Conservation (phyloP, 2,888 invertebrate species). For the Eupeodes luniger region DNA sequence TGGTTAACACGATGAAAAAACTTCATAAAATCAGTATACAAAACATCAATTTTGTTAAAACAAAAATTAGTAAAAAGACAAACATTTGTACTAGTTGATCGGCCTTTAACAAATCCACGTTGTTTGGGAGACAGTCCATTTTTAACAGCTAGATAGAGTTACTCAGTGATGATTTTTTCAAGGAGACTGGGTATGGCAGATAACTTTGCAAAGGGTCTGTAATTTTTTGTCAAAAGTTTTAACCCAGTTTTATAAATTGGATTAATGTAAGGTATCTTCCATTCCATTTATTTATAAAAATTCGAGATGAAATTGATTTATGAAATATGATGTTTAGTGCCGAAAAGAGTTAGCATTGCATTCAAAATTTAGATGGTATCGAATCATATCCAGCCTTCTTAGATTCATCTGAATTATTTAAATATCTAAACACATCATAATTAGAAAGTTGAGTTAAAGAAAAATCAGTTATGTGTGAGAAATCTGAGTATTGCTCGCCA, state of each 20-base stretch:
- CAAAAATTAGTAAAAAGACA: not conserved
- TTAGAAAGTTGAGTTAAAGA: not conserved
- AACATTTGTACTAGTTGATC: not conserved
- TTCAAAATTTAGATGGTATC: not conserved
- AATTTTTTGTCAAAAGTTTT: not conserved
- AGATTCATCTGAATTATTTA: not conserved
- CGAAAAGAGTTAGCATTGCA: not conserved
- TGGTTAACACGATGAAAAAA: too few relatives aligned
- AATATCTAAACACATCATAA: not conserved
- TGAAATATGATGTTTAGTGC: not conserved
- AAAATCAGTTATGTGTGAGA: not conserved
- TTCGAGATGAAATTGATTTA: not conserved
- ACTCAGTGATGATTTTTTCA: not conserved
- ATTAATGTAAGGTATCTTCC: constrained; percentile 1
- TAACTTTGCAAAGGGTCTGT: not conserved
- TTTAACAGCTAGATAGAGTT: not conserved
- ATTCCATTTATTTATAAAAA: not conserved
- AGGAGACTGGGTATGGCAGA: not conserved
- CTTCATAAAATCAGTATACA: too few relatives aligned
- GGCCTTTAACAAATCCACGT: not conserved
- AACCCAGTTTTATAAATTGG: not conserved
- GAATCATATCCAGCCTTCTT: not conserved
- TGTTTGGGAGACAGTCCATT: not conserved
- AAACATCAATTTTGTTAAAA: not conserved
- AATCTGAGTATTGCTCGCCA: not conserved